Percentiles rank a stretch among this genome's conserved stretches.
phyloP scores from a whole-genome alignment of 2,797 vertebrate species.

The Poecilia velifera region DNA sequence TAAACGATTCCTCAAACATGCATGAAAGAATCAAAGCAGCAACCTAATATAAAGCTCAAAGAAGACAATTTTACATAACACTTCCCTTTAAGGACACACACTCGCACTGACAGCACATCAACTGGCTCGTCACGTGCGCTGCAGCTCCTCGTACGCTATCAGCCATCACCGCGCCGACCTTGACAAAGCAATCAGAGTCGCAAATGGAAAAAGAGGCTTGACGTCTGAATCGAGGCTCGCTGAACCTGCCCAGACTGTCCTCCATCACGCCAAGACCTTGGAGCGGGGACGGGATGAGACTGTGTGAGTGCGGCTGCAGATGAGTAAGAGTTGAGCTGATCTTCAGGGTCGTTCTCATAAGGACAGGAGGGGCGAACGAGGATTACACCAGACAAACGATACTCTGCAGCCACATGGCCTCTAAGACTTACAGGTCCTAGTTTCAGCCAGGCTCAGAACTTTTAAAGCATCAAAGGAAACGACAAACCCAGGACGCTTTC shows the following conservation, averaged over 20 bases:
- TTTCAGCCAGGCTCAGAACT: not conserved
- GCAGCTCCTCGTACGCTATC: constrained; percentile 23
- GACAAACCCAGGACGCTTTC: not conserved
- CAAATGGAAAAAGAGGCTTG: constrained; percentile 39
- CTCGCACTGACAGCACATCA: not conserved
- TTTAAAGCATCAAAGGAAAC: not conserved
- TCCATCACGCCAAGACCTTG: constrained; percentile 61
- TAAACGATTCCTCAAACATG: not conserved
- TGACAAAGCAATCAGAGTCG: constrained; percentile 39
- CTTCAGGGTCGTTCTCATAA: constrained; percentile 59
- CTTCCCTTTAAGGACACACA: too few relatives aligned
- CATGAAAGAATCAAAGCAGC: not conserved
- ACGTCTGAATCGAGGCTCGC: constrained; percentile 47
- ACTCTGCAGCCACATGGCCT: constrained; percentile 52
- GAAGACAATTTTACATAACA: too few relatives aligned
- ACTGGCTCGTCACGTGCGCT: not conserved
- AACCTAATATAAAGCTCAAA: too few relatives aligned
- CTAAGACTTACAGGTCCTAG: constrained; percentile 1
- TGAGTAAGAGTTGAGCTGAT: constrained; percentile 54
- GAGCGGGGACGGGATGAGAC: constrained; percentile 29
- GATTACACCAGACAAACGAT: constrained; percentile 68
- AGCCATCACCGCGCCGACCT: constrained; percentile 16
- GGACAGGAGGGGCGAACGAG: constrained; percentile 39
- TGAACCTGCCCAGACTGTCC: constrained; percentile 46
- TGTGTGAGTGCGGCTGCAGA: constrained; percentile 12